These are phyloP conservation scores for Aphelenchoides fujianensis DNA, from an alignment of 1,140 invertebrate genomes.

Conservation along the genomic window DNA sequence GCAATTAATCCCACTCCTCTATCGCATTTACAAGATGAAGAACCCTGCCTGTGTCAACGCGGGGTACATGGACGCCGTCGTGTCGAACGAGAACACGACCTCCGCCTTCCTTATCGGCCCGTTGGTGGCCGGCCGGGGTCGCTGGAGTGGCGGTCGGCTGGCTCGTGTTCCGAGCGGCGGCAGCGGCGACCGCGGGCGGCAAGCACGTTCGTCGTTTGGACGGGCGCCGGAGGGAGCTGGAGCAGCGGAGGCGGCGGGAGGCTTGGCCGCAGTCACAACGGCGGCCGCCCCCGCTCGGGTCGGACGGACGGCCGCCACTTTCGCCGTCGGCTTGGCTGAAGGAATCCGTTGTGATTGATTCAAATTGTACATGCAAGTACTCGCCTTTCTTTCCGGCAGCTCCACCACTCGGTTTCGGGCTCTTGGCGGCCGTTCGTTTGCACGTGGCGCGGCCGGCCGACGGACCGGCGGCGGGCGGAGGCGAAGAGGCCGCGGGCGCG, in stretches of 20 bases:
- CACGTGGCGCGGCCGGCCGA: too few relatives aligned
- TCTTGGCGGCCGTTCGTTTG: not conserved
- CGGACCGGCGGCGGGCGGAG: too few relatives aligned
- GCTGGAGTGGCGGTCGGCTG: constrained; percentile 12
- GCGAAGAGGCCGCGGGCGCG: too few relatives aligned
- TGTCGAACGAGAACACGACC: constrained; percentile 63
- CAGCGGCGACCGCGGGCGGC: not conserved
- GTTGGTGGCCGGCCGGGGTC: too few relatives aligned
- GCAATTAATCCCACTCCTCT: too few relatives aligned
- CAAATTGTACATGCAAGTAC: not conserved
- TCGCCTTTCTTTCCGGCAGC: not conserved
- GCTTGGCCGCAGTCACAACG: too few relatives aligned
- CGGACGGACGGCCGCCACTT: not conserved
- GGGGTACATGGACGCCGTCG: too few relatives aligned
- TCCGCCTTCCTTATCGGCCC: too few relatives aligned
- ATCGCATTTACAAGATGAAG: too few relatives aligned
- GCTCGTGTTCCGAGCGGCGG: not conserved
- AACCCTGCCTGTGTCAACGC: too few relatives aligned
- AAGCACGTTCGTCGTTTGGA: not conserved
- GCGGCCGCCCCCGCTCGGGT: not conserved
- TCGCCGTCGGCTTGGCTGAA: not conserved
- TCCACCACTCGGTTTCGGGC: not conserved
- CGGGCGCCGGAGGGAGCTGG: not conserved
- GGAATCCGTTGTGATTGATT: not conserved
- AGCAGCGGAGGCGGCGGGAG: not conserved